Evolutionary conservation across 2,797 vertebrate genomes (phyloP), one percentile per base, ranked within the genome.

Genomic region (Schizothorax lantsangensis): DNA sequence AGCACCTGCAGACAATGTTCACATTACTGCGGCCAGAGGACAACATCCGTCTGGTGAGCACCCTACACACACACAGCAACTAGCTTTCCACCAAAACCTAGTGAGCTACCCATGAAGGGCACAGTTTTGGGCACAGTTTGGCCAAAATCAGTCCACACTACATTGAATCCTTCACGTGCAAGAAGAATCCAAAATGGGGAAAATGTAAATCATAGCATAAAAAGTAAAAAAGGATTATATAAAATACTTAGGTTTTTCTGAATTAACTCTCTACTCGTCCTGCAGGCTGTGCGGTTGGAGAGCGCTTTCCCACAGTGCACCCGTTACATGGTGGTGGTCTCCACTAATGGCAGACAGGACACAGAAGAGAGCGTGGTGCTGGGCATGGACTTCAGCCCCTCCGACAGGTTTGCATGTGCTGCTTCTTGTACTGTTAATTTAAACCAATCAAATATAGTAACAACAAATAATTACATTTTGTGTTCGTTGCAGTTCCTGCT

Each of bases 1-100:
- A 99, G 84, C 98, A 99, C 94, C 97, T 99, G 79, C 98, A 99
- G 96, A 98, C 97, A 91, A 99, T 99, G 98, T 98, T 99, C 93
- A 97, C 97, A 88, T 94, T 98, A 91, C 96, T 99, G 82, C 96
- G 98, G 82, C 97, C 98, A 2, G 98, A 99, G 92, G 98, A 99
- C 94, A 98, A 96, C 92, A 99, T 99, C 94, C 95, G 97, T 74
- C 95, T 99, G 97, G 98, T 99, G 91, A 95, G 97, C 93, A 21
- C 43, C n/a, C 69, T 81, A 54, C 26, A n/a, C 73, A 38, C 81
- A 71, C 62, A 45, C 83, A 57, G 17, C 62, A 54, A 11, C 81
- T 15, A 26, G 52, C n/a, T 19, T 36, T 40, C 19, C 8, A 26
- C 21, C 52, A 59, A 40, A 75, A 64, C 2, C 49, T 73, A 47